Percentiles rank a stretch among this genome's conserved stretches.
Evolutionary conservation across 2,113 vertebrate genomes (phyloP).

Genomic region (Steatornis caripensis): DNA sequence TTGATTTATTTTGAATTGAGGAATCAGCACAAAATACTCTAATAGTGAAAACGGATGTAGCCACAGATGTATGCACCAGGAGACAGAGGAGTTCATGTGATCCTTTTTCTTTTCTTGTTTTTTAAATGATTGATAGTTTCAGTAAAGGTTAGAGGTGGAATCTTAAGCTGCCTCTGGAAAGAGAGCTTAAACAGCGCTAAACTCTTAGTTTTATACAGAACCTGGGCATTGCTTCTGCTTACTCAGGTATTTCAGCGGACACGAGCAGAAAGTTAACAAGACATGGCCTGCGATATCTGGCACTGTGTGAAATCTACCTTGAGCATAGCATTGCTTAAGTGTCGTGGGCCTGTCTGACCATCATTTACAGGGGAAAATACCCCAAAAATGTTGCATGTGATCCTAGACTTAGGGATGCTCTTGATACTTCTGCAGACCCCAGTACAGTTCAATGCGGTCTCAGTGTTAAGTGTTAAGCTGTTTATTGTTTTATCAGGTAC

Average conservation of each 20-base stretch:
- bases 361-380: not conserved
- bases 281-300: not conserved
- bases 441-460: not conserved
- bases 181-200: not conserved
- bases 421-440: not conserved
- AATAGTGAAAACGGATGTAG: not conserved
- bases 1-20: not conserved
- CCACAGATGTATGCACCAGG: not conserved
- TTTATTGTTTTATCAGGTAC: not conserved
- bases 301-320: not conserved
- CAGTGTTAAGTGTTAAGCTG: not conserved
- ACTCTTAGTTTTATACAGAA: not conserved
- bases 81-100: not conserved
- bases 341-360: not conserved
- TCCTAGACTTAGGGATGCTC: not conserved
- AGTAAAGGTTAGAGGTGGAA: not conserved
- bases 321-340: not conserved
- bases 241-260: not conserved
- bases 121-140: not conserved
- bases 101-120: not conserved
- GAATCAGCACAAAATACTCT: not conserved
- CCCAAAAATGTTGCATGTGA: fast-evolving
- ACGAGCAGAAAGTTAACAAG: not conserved
- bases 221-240: not conserved
- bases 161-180: not conserved